Conservation (phyloP, 2,797 vertebrate genomes). For the Neomorphus geoffroyi region DNA sequence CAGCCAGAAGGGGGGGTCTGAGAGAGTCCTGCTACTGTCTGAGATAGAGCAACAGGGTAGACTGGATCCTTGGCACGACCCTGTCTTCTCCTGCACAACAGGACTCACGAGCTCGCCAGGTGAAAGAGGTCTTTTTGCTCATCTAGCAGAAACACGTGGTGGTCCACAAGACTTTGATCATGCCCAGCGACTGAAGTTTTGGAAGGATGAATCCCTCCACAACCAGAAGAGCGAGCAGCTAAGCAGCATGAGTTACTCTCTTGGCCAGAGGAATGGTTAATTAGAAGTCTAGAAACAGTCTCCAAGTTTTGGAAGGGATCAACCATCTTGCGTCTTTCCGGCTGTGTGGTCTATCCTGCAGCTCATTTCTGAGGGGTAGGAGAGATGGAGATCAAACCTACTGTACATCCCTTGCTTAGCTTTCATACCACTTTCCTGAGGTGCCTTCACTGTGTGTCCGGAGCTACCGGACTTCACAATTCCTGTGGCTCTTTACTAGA, state of each 20-base stretch:
- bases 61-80: neutral
- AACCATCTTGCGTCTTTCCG: neutral
- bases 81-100: neutral
- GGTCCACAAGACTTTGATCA: neutral
- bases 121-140: neutral
- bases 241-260: neutral
- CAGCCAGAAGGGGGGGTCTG: neutral
- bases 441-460: neutral
- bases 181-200: neutral
- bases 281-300: neutral
- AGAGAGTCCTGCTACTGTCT: neutral
- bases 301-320: neutral
- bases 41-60: neutral
- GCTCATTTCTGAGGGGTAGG: neutral
- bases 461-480: neutral
- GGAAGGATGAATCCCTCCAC: neutral
- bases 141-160: fast-evolving
- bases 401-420: neutral
- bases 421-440: neutral
- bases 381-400: neutral
- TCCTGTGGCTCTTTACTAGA: neutral
- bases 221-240: neutral
- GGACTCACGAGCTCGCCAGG: neutral
- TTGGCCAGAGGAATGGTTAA: neutral
- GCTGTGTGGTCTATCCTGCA: neutral